Base-by-base conservation (phyloP, 2,113 vertebrate genomes). In the Martes martes region DNA sequence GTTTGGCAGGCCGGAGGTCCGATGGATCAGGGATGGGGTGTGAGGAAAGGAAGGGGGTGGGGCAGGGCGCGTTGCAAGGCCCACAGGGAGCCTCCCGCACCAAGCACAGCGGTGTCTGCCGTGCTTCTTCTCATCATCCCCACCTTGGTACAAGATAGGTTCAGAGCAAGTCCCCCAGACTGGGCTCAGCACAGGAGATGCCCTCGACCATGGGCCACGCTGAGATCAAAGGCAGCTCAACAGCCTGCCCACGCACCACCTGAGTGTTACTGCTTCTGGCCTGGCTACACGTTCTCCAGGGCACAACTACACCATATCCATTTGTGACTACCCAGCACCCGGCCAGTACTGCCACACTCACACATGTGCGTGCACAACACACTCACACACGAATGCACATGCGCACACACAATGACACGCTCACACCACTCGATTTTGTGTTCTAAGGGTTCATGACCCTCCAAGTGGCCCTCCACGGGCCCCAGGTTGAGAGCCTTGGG, bases 51-150 rank as follows among this genome's bases (percentile, higher is more conserved):
- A 24, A 24, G 57, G 19, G 9, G 24, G 19, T 1, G 2, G 4
- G 18, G 1, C 0, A 1, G 2, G 18, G 1, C 0, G 6, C 14
- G 14, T 57, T 4, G 0, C 7, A 15, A 55, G 33, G 39, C 42
- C 45, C 45, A 3, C 21, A 7, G 1, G 21, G 65, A 83, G 28
- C 39, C 57, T 65, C 26, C n/a, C 19, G 19, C n/a, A 47, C 28
- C 0, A 24, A 57, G 23, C 11, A 6, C 3, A 6, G 7, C 11
- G 4, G 14, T 4, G 2, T 47, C 39, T 45, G 65, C 6, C 21
- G 0, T 0, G 11, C 18, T 9, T 36, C n/a, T 39, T 55, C 67
- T 65, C 24, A 2, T 1, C 11, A 15, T 9, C 8, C 2, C 67
- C 15, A 11, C 6, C 39, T 23, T 19, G 0, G 23, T 52, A 67